phyloP scores from a whole-genome alignment of 2,888 invertebrate species.

The Chalcis sispes region DNA sequence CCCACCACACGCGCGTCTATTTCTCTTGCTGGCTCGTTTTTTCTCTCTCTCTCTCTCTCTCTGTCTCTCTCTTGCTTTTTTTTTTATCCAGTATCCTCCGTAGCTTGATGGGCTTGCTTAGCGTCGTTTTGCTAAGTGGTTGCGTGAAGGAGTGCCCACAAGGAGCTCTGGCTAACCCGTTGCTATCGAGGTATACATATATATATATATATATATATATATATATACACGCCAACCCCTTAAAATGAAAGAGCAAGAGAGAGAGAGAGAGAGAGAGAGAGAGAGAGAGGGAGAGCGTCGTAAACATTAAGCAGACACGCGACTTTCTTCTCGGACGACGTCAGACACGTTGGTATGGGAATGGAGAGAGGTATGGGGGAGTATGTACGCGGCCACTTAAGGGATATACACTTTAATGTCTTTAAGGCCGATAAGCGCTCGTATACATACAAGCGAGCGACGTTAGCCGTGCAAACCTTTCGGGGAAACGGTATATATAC shows the following conservation, averaged over 20 bases:
- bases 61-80: constrained; percentile 38
- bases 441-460: not conserved
- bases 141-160: constrained; percentile 48
- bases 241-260: not conserved
- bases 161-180: not conserved
- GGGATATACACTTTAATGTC: constrained; percentile 30
- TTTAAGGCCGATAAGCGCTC: constrained; percentile 32
- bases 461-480: not conserved
- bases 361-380: too few relatives aligned
- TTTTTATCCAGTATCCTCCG: constrained; percentile 39
- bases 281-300: constrained; percentile 28
- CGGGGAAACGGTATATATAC: not conserved
- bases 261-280: constrained; percentile 27
- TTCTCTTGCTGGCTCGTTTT: constrained; percentile 47
- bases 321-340: constrained; percentile 41
- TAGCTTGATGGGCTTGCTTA: constrained; percentile 43
- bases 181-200: too few relatives aligned
- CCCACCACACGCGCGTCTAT: constrained; percentile 38
- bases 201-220: too few relatives aligned
- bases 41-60: not conserved
- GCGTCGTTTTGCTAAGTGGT: constrained; percentile 54
- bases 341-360: too few relatives aligned
- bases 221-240: too few relatives aligned
- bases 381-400: constrained; percentile 28
- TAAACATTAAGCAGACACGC: constrained; percentile 52